Evolutionary conservation across 2,113 vertebrate species (phyloP).

Genomic region (Phodopus roborovskii): DNA sequence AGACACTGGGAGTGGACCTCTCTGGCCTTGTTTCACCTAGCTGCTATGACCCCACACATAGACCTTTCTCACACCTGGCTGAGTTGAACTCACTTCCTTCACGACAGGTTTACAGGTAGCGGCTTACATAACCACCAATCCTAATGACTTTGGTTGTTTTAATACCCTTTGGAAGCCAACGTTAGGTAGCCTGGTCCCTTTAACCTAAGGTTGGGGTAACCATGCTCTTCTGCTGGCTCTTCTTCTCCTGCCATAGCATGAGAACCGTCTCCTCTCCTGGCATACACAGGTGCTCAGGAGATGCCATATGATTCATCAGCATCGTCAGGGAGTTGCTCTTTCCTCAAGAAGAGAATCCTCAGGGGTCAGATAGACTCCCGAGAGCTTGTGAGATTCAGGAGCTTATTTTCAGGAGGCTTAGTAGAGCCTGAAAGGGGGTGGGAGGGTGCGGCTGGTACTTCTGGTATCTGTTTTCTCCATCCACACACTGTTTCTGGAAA

Average conservation of each 20-base stretch:
- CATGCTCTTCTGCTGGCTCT: no score
- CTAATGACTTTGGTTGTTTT: background rate
- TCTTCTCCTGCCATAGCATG: no score
- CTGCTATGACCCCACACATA: no score
- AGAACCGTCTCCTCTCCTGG: no score
- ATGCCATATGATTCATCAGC: background rate
- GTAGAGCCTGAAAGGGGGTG: background rate
- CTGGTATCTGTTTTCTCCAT: no score
- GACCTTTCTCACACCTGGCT: background rate
- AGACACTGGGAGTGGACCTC: background rate
- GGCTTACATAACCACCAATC: background rate
- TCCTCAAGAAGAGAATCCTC: background rate
- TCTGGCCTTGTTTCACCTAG: background rate
- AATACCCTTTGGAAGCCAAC: background rate
- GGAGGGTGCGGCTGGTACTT: fast-evolving
- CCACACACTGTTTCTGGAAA: background rate
- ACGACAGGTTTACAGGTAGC: no score
- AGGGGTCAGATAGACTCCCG: background rate
- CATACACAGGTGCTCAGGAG: background rate
- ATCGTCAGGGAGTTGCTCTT: background rate
- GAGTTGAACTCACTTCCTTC: background rate
- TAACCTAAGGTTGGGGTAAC: background rate
- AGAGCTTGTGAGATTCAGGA: background rate
- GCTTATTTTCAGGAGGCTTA: background rate
- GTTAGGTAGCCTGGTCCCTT: background rate